phyloP scores from a whole-genome alignment of 35 echinoderm and acorn worm genomes.

The Stichopus chloronotus region DNA sequence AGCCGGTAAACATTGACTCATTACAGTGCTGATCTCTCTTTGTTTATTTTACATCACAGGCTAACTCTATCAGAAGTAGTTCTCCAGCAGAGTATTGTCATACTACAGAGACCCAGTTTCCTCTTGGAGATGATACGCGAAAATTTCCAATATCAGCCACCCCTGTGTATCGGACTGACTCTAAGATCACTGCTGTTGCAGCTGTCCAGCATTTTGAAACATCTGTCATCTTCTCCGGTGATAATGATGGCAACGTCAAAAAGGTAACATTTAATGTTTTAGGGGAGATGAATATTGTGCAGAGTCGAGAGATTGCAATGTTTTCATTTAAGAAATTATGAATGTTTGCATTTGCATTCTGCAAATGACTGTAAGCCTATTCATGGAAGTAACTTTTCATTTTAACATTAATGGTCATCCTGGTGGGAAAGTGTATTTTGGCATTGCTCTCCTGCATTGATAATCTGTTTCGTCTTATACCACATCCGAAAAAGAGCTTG shows the following conservation, averaged over 20 bases:
- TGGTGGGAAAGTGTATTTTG: neutral
- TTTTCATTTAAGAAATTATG: neutral
- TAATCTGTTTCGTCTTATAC: neutral
- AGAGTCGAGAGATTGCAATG: neutral
- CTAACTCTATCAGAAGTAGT: neutral
- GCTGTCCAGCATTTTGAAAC: slow-evolving; percentile 45
- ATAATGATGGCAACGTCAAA: neutral
- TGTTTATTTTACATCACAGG: neutral
- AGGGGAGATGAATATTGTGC: neutral
- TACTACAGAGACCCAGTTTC: neutral
- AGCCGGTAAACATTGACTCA: neutral
- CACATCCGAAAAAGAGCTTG: neutral
- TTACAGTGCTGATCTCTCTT: neutral
- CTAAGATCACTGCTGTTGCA: slow-evolving; percentile 42
- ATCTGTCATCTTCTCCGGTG: slow-evolving; percentile 29
- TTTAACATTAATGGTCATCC: neutral
- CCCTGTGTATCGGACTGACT: slow-evolving; percentile 2
- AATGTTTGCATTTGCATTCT: neutral
- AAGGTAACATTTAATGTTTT: slow-evolving; percentile 22
- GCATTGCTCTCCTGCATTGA: too few species aligned
- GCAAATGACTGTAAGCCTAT: neutral
- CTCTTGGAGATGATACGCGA: slow-evolving; percentile 27
- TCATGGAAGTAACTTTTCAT: neutral
- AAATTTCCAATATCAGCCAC: neutral
- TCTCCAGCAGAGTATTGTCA: slow-evolving; percentile 24